phyloP scores from a whole-genome alignment of 1,140 invertebrate species.

The Drusus annulatus region DNA sequence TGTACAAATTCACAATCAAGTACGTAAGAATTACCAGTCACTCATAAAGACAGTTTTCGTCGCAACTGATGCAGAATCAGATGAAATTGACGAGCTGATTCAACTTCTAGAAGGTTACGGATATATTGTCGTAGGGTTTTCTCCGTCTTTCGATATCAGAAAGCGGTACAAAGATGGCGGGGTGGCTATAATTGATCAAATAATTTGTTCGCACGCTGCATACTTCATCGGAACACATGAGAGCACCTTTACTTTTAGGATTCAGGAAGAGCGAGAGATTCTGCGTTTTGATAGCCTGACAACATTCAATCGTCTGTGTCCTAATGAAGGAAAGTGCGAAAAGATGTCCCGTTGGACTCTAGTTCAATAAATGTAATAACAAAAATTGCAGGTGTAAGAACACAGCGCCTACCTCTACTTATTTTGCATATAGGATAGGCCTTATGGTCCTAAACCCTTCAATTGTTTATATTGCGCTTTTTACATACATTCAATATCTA shows the following conservation, averaged over 20 bases:
- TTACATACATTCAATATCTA: no score
- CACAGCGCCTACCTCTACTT: no score
- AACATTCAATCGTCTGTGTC: slow-evolving; percentile 93
- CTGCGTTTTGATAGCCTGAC: slow-evolving; percentile 84
- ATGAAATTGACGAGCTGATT: slow-evolving; percentile 72
- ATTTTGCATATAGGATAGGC: no score
- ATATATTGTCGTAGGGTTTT: slow-evolving; percentile 61
- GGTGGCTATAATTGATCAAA: slow-evolving; percentile 95
- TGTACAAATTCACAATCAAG: slow-evolving; percentile 76
- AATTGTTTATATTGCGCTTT: no score
- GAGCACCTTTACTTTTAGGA: slow-evolving; percentile 96
- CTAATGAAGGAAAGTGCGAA: slow-evolving; percentile 66
- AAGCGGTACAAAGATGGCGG: slow-evolving; percentile 85
- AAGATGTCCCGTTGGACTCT: slow-evolving; percentile 65
- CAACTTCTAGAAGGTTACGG: slow-evolving; percentile 64
- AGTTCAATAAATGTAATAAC: slow-evolving; percentile 51
- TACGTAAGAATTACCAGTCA: slow-evolving; percentile 67
- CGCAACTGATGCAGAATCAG: slow-evolving; percentile 82
- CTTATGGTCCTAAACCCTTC: no score
- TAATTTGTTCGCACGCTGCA: slow-evolving; percentile 91
- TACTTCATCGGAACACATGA: slow-evolving; percentile 94
- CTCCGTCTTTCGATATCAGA: slow-evolving; percentile 67
- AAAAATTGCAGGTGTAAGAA: no score
- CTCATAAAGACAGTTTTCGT: slow-evolving; percentile 76
- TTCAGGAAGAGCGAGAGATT: slow-evolving; percentile 97